Evolutionary conservation across 2,113 vertebrate genomes (phyloP).

Genomic region (Sciurus niger): DNA sequence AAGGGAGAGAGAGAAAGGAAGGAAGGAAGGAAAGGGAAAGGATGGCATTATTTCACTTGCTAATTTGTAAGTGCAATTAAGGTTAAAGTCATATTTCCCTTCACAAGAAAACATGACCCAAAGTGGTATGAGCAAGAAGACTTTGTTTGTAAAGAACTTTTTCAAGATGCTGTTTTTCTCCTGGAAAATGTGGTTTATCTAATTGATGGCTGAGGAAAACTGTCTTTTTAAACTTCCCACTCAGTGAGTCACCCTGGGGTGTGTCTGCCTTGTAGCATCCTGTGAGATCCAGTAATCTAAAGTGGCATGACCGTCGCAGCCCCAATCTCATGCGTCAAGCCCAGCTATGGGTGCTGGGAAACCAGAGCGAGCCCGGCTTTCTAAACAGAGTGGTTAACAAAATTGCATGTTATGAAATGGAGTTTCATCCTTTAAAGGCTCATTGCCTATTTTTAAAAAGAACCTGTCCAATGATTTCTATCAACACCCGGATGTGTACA

Average conservation of each 20-base stretch:
- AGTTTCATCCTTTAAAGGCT: conserved; percentile 73
- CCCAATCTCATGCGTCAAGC: conserved; percentile 80
- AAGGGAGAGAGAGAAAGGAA: background rate
- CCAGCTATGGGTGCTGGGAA: conserved; percentile 84
- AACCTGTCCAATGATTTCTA: conserved; percentile 77
- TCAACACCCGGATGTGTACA: conserved; percentile 35
- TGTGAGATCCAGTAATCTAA: conserved; percentile 90
- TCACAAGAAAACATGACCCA: conserved; percentile 75
- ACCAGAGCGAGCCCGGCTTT: conserved; percentile 75
- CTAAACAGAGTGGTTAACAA: conserved; percentile 83
- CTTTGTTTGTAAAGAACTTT: conserved; percentile 79
- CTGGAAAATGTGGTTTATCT: conserved; percentile 92
- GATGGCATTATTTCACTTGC: conserved; percentile 73
- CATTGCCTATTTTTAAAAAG: conserved; percentile 82
- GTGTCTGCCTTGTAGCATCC: conserved; percentile 88
- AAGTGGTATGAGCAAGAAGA: conserved; percentile 72
- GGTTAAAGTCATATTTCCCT: conserved; percentile 76
- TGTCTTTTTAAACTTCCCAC: conserved; percentile 90
- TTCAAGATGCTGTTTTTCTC: conserved; percentile 88
- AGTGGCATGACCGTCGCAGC: conserved; percentile 86
- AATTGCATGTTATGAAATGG: conserved; percentile 82
- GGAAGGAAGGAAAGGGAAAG: conserved; percentile 37
- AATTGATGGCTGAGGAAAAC: conserved; percentile 90
- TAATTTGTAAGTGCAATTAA: conserved; percentile 83
- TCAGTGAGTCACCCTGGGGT: conserved; percentile 89